Evolutionary conservation across 2,888 invertebrate species (phyloP), one percentile per base, ranked within the genome.

Genomic region (Ellobium chinense): DNA sequence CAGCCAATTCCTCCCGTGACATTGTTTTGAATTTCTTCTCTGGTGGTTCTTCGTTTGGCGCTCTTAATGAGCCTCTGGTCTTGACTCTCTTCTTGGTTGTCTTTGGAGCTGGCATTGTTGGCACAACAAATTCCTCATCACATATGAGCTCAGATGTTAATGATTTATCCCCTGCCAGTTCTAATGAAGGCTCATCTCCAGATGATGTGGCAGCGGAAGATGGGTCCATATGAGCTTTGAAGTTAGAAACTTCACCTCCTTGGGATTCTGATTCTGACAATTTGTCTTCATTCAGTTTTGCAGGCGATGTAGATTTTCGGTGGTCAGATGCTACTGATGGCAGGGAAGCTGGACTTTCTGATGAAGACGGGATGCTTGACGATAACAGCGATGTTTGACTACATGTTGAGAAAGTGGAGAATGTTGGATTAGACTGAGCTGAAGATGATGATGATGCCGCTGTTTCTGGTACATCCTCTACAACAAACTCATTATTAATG

Each of bases 1-100:
- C 5, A n/a, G 66, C 66, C 21, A 76, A 46, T 54, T 76, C 65
- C 31, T 76, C 54, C 21, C 24, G 46, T 9, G 66, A 27, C 1
- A 66, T 24, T 31, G 18, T 2, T 56, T 66, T 76, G 31, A 66
- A 34, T 9, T 36, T 46, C 36, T 76, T 74, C 12, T n/a, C 18
- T 0, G 21, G 0, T n/a, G 74, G 63, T 29, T 74, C 63, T 31
- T 56, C 14, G 27, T 60, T 24, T 31, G 56, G n/a, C 4, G 3
- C 14, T n/a, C n/a, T n/a, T n/a, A n/a, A n/a, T n/a, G n/a, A n/a
- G n/a, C n/a, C n/a, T n/a, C n/a, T n/a, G n/a, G 18, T 2, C 36
- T 66, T 76, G 31, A 66, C 31, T 9, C 24, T 46, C 36, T 76
- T 74, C 12, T n/a, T 29, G 0, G 21, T 0, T n/a, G 74, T 39